phyloP scores from a whole-genome alignment of 1,140 invertebrate species.

The Idris sp. region DNA sequence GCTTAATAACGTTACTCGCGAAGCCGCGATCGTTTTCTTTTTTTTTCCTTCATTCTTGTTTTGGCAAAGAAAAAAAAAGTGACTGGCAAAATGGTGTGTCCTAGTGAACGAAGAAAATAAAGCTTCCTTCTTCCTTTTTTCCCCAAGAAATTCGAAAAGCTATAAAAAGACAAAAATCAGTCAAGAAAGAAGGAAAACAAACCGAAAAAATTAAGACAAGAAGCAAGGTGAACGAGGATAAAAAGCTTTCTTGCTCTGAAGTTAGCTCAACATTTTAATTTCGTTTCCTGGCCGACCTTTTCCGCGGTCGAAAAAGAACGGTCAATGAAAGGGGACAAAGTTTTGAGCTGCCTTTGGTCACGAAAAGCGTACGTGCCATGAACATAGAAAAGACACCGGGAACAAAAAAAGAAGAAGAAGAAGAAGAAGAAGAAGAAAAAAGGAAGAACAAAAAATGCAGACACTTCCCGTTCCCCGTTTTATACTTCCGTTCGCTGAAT shows the following conservation, averaged over 20 bases:
- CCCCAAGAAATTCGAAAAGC: too few species aligned
- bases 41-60: constrained; percentile 61
- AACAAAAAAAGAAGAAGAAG: too few species aligned
- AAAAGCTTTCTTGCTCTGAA: constrained; percentile 58
- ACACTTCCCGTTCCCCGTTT: constrained; percentile 26
- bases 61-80: constrained; percentile 47
- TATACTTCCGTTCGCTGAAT: constrained; percentile 32
- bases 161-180: too few species aligned
- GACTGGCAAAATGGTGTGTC: constrained; percentile 8
- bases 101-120: too few species aligned
- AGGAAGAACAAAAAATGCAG: constrained; percentile 64
- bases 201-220: constrained; percentile 25
- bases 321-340: constrained; percentile 66
- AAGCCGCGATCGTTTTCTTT: constrained; percentile 70
- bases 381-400: constrained; percentile 56
- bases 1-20: constrained; percentile 74
- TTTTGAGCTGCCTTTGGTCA: constrained; percentile 67
- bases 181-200: neutral
- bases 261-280: constrained; percentile 74
- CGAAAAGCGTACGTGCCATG: constrained; percentile 49
- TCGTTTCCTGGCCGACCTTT: constrained; percentile 56
- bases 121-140: too few species aligned
- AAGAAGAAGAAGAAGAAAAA: too few species aligned
- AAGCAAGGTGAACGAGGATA: neutral
- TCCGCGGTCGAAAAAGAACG: neutral